These are phyloP conservation scores for Cyprinodon brontotheroides DNA, from an alignment of 2,113 vertebrate species.

Conservation along the genomic window DNA sequence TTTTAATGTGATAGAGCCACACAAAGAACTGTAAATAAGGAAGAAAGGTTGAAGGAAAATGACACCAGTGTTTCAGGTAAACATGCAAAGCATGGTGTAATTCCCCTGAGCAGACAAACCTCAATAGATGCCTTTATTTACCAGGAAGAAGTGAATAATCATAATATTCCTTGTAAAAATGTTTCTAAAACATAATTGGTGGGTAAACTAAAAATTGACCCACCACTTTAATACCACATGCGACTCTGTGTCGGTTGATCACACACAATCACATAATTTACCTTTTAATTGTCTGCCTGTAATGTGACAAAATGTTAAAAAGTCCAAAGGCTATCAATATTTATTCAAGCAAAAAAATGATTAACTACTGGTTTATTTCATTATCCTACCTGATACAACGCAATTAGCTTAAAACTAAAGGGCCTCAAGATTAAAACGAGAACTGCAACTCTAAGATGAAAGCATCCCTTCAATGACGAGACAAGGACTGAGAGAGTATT, in stretches of 20 bases:
- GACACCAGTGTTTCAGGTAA: not conserved
- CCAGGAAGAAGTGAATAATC: too few species aligned
- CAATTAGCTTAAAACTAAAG: slow-evolving; percentile 32
- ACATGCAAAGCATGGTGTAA: not conserved
- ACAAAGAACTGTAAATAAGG: not conserved
- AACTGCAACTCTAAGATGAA: slow-evolving; percentile 47
- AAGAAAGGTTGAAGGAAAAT: not conserved
- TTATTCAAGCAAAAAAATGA: not conserved
- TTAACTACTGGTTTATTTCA: slow-evolving; percentile 1
- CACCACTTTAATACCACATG: too few species aligned
- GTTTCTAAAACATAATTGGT: too few species aligned
- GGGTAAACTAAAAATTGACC: too few species aligned
- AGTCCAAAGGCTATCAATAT: not conserved
- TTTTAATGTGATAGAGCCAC: not conserved
- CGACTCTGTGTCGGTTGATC: too few species aligned
- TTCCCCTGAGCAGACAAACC: too few species aligned
- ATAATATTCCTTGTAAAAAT: too few species aligned
- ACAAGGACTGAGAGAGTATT: slow-evolving; percentile 29
- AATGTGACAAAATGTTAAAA: not conserved
- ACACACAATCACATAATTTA: not conserved
- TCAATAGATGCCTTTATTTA: not conserved
- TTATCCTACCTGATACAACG: slow-evolving; percentile 20
- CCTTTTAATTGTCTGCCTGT: not conserved
- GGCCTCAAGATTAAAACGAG: slow-evolving; percentile 43
- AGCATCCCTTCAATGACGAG: slow-evolving; percentile 54